phyloP scores from a whole-genome alignment of 2,797 vertebrate species.

The Hipposideros larvatus region DNA sequence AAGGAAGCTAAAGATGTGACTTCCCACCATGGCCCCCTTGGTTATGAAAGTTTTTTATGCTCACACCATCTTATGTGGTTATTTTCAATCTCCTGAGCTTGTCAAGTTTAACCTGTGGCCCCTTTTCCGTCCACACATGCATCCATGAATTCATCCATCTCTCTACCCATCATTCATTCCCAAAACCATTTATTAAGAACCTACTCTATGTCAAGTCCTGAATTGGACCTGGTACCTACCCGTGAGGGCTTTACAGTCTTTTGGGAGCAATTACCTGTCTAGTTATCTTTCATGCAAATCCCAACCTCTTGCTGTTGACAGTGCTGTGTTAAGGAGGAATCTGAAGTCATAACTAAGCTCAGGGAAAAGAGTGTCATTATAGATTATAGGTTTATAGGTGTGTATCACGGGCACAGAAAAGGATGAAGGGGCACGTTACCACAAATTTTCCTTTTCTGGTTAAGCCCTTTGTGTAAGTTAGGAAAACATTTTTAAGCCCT shows the following conservation, averaged over 20 bases:
- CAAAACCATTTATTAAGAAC: background rate
- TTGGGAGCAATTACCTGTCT: background rate
- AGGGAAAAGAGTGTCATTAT: background rate
- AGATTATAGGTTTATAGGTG: background rate
- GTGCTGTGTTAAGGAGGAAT: background rate
- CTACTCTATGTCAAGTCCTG: background rate
- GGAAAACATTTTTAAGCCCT: constrained; percentile 34
- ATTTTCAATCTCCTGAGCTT: too few relatives aligned
- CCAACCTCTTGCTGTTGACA: background rate
- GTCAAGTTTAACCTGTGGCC: too few relatives aligned
- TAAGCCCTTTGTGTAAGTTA: background rate
- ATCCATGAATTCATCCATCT: background rate
- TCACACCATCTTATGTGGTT: too few relatives aligned
- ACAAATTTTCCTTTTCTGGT: background rate
- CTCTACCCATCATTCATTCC: background rate
- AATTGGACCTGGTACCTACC: background rate
- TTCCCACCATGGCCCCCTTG: too few relatives aligned
- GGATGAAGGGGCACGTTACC: background rate
- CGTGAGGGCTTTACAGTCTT: background rate
- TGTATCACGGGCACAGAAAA: background rate
- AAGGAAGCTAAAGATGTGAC: too few relatives aligned
- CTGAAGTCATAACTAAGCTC: background rate
- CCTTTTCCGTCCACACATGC: too few relatives aligned
- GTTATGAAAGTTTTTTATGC: too few relatives aligned
- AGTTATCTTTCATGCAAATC: background rate